Conservation (phyloP, 2,888 invertebrate species). For the Chaetoderma sp. region DNA sequence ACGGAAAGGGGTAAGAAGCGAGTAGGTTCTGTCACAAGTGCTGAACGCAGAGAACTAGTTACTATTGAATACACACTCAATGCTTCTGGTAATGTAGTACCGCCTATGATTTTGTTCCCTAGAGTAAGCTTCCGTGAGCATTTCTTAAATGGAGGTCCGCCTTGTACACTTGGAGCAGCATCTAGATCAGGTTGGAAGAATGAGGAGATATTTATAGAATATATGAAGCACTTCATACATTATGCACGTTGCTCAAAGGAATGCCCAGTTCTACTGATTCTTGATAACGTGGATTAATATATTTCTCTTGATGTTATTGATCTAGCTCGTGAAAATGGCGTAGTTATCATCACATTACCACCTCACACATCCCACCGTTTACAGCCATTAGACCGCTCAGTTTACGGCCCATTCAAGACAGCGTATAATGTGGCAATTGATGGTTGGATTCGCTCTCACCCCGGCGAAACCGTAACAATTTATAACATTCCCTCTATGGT, state of each 20-base stretch:
- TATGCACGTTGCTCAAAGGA: not conserved
- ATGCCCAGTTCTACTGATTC: no score
- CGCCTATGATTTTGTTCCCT: conserved; percentile 4
- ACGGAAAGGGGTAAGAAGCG: not conserved
- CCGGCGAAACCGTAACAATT: conserved; percentile 57
- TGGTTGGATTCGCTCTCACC: conserved; percentile 40
- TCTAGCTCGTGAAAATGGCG: conserved; percentile 23
- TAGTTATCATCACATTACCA: conserved; percentile 33
- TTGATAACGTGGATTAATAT: conserved; percentile 24
- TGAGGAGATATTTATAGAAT: conserved; percentile 14
- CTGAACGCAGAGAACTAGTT: conserved; percentile 23
- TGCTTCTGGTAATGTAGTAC: conserved; percentile 23
- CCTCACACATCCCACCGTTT: conserved; percentile 31
- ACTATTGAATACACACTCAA: conserved; percentile 14
- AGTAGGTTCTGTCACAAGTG: conserved; percentile 6
- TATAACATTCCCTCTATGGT: conserved; percentile 27
- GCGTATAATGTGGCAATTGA: conserved; percentile 55
- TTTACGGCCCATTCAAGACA: conserved; percentile 58
- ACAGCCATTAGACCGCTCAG: conserved; percentile 38
- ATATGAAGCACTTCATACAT: not conserved
- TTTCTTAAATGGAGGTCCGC: conserved; percentile 22
- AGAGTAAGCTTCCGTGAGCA: not conserved
- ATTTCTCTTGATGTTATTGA: conserved; percentile 24
- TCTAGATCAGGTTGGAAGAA: conserved; percentile 26
- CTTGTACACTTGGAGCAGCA: conserved; percentile 18